Evolutionary conservation across 2,888 invertebrate genomes (phyloP), one percentile per base, ranked within the genome.

Genomic region (Tachystola acroxantha): DNA sequence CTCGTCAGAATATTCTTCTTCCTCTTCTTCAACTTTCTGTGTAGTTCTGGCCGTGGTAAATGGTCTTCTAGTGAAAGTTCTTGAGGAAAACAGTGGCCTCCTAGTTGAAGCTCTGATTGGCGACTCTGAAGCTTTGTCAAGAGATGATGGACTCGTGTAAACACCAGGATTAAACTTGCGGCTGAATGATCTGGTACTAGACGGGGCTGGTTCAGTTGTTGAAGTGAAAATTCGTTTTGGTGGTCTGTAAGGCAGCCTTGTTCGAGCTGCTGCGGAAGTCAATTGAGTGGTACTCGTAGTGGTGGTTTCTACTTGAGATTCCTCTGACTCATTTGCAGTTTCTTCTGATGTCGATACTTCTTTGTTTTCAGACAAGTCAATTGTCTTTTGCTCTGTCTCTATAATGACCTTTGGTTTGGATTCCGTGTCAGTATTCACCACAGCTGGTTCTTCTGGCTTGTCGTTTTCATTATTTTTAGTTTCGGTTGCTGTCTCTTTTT

Each of bases 141-240:
- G 57, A 4, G 82, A 64, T 2, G 81, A 56, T 24, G 88, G 87
- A 35, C 85, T 87, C 10, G 88, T 87, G 32, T 84, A 88, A 3
- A 61, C 79, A 12, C 87, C 86, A 30, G 75, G 77, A 45, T 82
- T 87, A 48, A 69, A 88, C 61, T 86, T 87, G 10, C 88, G 75
- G 41, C 88, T 88, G 36, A 79, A 88, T n/a, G 66, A 65, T 62
- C 73, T 72, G 40, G 71, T 82, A 25, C 79, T 81, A 7, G 75
- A 72, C 25, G 67, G 39, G 12, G 77, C 52, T 9, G 72, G 46
- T 50, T 81, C 80, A n/a, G 87, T 88, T 10, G 84, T 76, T 11
- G 86, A 74, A 7, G 82, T 76, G 20, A 80, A 77, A 28, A 76
- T 40, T 46, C 69, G 69, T 52, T 82, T 86, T 13, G 68, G 62